Conservation (phyloP, 2,888 invertebrate genomes). For the Lochmaea crataegi region DNA sequence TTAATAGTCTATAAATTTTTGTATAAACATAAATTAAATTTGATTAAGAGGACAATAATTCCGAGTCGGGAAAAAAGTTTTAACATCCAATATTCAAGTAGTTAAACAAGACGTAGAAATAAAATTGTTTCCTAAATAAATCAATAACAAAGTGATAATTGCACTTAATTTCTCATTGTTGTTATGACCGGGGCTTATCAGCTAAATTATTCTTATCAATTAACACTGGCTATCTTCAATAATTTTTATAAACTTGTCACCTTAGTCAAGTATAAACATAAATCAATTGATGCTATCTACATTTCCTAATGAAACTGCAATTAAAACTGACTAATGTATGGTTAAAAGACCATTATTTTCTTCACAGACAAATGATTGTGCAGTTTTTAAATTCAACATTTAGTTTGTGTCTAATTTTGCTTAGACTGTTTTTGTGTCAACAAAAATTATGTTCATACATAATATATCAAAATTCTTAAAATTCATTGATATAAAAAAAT, state of each 20-base stretch:
- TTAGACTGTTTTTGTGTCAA: too few species aligned
- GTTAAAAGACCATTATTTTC: neutral
- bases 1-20: neutral
- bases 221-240: slow-evolving; percentile 34
- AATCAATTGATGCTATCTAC: slow-evolving; percentile 7
- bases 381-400: neutral
- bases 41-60: neutral
- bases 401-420: too few species aligned
- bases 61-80: neutral
- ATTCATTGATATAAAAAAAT: too few species aligned
- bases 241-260: slow-evolving; percentile 45
- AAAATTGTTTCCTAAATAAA: neutral
- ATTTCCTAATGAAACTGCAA: neutral
- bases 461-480: too few species aligned
- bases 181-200: slow-evolving; percentile 28
- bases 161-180: slow-evolving; percentile 16
- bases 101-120: neutral
- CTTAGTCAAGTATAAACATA: slow-evolving; percentile 17
- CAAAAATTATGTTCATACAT: too few species aligned
- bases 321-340: neutral
- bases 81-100: neutral
- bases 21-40: neutral
- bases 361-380: neutral
- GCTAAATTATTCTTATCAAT: slow-evolving; percentile 35
- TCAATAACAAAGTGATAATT: slow-evolving; percentile 16